Conservation (phyloP, 2,888 invertebrate genomes). For the Portevinia maculata region DNA sequence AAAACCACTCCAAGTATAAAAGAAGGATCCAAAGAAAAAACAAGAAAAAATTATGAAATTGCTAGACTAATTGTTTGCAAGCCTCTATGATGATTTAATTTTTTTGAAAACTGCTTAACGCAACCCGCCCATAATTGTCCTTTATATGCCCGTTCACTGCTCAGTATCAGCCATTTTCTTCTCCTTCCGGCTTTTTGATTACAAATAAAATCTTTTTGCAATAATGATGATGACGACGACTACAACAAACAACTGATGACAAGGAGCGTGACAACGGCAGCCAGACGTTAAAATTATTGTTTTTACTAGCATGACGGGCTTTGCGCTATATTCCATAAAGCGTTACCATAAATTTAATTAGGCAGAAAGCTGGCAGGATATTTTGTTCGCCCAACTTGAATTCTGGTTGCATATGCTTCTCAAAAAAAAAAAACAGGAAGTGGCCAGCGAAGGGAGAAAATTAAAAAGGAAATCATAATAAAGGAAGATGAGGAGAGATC, state of each 20-base stretch:
- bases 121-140: constrained; percentile 43
- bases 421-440: background rate
- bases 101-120: constrained; percentile 51
- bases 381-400: background rate
- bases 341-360: constrained; percentile 48
- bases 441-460: constrained; percentile 17
- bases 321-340: constrained; percentile 16
- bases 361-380: constrained; percentile 35
- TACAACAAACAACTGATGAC: background rate
- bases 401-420: constrained; percentile 8
- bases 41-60: constrained; percentile 30
- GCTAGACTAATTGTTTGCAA: constrained; percentile 46
- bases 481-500: constrained; percentile 24
- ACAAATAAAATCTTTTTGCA: constrained; percentile 31
- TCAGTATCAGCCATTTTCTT: constrained; percentile 2
- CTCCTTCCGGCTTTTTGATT: constrained; percentile 31
- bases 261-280: constrained; percentile 14
- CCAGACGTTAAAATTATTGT: constrained; percentile 27
- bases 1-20: constrained; percentile 2
- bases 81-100: constrained; percentile 50
- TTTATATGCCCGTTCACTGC: constrained; percentile 2
- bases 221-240: constrained; percentile 9
- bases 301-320: constrained; percentile 5
- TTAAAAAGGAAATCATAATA: constrained; percentile 48
- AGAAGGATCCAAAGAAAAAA: background rate